phyloP scores from a whole-genome alignment of 2,797 vertebrate genomes.

The Cephalopachus bancanus region DNA sequence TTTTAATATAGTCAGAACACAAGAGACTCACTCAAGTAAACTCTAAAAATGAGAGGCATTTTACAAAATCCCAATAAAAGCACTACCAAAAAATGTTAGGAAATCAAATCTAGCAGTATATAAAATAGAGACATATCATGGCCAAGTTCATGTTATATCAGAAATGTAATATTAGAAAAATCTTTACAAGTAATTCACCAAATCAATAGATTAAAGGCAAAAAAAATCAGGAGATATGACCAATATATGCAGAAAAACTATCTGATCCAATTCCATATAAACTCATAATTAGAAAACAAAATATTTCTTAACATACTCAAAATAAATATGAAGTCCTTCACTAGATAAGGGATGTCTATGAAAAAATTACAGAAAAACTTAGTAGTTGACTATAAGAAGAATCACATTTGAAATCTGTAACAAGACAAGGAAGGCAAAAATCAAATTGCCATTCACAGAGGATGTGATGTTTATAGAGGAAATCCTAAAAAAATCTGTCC shows the following conservation, averaged over 20 bases:
- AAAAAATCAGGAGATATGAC: background rate
- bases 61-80: constrained; percentile 45
- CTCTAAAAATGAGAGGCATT: background rate
- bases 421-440: background rate
- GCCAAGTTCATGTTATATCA: background rate
- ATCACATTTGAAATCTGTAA: background rate
- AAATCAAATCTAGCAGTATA: constrained; percentile 15
- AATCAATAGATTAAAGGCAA: constrained; percentile 8
- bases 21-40: background rate
- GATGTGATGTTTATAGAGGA: background rate
- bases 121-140: background rate
- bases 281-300: constrained; percentile 26
- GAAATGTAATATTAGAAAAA: constrained; percentile 8
- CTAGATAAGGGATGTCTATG: background rate
- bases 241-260: background rate
- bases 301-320: background rate
- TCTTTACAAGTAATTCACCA: background rate
- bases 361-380: background rate
- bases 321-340: background rate
- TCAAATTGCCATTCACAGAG: background rate
- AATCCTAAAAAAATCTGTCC: background rate
- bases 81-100: background rate
- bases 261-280: background rate
- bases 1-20: background rate
- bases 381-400: background rate